A percentile compares a stretch with the other conserved stretches of the same genome.
Evolutionary conservation across 2,113 vertebrate species (phyloP).

Genomic region (Amphilophus citrinellus): DNA sequence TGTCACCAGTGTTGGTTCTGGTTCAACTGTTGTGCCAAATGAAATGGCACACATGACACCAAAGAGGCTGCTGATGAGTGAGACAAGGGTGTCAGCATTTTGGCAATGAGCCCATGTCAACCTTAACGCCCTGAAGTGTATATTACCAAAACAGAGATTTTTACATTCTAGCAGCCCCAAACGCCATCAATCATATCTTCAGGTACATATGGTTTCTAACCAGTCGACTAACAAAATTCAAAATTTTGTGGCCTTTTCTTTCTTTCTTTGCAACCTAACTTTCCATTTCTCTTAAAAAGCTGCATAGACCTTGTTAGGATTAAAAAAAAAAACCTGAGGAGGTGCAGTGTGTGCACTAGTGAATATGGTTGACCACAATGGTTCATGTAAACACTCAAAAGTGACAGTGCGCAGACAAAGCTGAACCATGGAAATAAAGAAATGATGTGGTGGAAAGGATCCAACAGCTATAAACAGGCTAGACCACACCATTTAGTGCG

Average conservation of each 20-base stretch:
- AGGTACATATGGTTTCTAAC: conserved; percentile 47
- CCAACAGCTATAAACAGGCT: conserved; percentile 71
- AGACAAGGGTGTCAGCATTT: conserved; percentile 58
- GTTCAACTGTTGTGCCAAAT: conserved; percentile 57
- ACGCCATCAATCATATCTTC: conserved; percentile 67
- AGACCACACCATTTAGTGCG: conserved; percentile 50
- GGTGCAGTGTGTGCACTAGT: conserved; percentile 32
- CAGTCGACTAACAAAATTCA: background rate
- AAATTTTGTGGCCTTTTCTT: background rate
- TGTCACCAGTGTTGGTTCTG: background rate
- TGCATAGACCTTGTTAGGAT: conserved; percentile 23
- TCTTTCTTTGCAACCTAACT: background rate
- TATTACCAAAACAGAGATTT: conserved; percentile 67
- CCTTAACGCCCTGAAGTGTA: conserved; percentile 64
- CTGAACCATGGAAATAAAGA: conserved; percentile 54
- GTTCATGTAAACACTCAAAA: conserved; percentile 60
- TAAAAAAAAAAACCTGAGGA: conserved; percentile 12
- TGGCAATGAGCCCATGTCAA: conserved; percentile 72
- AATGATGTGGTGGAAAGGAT: conserved; percentile 55
- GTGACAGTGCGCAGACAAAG: conserved; percentile 64
- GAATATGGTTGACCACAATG: conserved; percentile 49
- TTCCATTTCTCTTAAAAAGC: background rate
- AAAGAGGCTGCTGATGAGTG: conserved; percentile 39
- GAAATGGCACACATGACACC: conserved; percentile 57
- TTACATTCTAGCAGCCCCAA: conserved; percentile 58